Base-by-base conservation (phyloP, 92 coral and sea anemone species). In the Montipora capitata region DNA sequence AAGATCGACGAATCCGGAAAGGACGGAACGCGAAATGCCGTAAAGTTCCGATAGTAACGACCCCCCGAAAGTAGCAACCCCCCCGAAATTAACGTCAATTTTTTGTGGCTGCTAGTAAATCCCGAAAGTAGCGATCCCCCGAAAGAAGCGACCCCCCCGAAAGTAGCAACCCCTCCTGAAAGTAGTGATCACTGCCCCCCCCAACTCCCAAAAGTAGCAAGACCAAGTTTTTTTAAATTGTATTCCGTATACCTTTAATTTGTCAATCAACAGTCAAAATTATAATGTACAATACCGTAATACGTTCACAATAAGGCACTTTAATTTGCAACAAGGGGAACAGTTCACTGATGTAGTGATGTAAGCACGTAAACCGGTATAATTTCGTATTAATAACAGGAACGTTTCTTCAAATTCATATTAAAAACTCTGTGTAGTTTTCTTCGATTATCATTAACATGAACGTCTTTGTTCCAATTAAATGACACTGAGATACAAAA, bases 371-470 rank as follows among this genome's bases (percentile, higher is more conserved):
- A 79, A 63, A 61, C 57, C 73, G 40, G 73, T 42, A 78, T 64
- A 63, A 62, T 61, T 79, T 79, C 73, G 73, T 79, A 64, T 79
- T 64, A 79, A 62, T 39, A 79, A 79, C 84, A 79, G 84, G 73
- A 79, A 79, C 84, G 84, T 71, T 83, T 83, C 88, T 83, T 83
- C 80, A 76, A 83, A 73, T 72, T 73, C 43, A 72, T 56, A 82
- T 82, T 68, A 48, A 82, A 82, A 82, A 82, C 78, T 82, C 67
- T 62, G 39, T 78, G 39, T 78, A 58, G 83, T 57, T 59, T 78
- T 77, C 48, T 68, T 78, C 83, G 57, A 78, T 78, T 78, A 82
- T 48, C 87, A 59, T 77, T n/a, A n/a, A 64, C 85, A 80, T 80
- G 75, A 80, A 64, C 58, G 13, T 48, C 41, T 80, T 80, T 80